A percentile compares a stretch with the other conserved stretches of the same genome.
These are phyloP conservation scores for Canis aureus DNA, from an alignment of 2,113 vertebrate species.

Conservation along the genomic window DNA sequence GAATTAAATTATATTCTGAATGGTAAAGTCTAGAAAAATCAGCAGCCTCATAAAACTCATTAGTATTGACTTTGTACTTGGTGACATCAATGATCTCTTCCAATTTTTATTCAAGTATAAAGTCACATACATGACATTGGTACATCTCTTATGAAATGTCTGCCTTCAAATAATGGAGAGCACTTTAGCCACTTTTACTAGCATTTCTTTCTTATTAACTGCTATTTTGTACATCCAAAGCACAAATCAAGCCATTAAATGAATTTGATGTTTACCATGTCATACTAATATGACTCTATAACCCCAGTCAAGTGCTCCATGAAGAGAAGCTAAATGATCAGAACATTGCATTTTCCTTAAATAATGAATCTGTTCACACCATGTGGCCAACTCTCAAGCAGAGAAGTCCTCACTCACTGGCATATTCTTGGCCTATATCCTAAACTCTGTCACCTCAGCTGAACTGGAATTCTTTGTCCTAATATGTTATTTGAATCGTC, in stretches of 20 bases:
- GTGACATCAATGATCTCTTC: neutral
- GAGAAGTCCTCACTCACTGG: neutral
- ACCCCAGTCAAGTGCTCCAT: neutral
- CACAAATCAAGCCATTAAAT: neutral
- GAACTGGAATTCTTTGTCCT: neutral
- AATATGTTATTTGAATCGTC: neutral
- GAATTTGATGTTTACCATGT: neutral
- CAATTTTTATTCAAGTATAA: neutral
- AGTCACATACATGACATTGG: neutral
- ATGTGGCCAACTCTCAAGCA: neutral
- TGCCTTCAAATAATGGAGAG: neutral
- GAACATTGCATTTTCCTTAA: neutral
- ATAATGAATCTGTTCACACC: neutral
- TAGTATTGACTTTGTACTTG: neutral
- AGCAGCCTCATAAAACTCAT: neutral
- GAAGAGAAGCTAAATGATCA: neutral
- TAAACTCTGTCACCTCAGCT: neutral
- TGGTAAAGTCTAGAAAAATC: conserved; percentile 26
- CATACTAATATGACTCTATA: neutral
- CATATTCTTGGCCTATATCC: neutral
- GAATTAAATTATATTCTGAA: conserved; percentile 15
- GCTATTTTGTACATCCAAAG: neutral
- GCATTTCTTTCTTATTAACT: neutral
- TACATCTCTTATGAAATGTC: neutral
- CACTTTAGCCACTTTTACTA: neutral